A percentile compares a stretch with the other conserved stretches of the same genome.
phyloP scores from a whole-genome alignment of 2,888 invertebrate genomes.

The Bellardia pandia region DNA sequence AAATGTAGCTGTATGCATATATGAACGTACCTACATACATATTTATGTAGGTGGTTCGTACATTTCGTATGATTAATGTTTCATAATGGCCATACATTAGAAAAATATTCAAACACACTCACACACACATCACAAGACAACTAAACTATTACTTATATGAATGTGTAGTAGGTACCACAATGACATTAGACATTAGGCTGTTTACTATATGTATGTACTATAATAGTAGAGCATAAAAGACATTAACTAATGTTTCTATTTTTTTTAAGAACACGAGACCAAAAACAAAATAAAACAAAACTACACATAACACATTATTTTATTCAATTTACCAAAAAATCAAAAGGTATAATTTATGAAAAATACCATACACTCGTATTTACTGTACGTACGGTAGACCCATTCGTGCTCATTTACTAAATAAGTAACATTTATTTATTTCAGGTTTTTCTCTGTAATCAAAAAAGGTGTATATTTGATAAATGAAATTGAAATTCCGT shows the following conservation, averaged over 20 bases:
- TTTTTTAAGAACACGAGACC: neutral
- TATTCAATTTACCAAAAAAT: conserved; percentile 72
- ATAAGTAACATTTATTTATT: conserved; percentile 49
- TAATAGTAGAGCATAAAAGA: conserved; percentile 55
- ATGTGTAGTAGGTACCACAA: neutral
- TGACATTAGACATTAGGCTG: conserved; percentile 53
- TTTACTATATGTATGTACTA: neutral
- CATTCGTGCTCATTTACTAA: conserved; percentile 21
- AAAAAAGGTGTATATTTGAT: conserved; percentile 68
- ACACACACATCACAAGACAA: neutral
- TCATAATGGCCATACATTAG: conserved; percentile 62
- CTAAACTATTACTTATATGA: neutral
- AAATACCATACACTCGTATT: conserved; percentile 38
- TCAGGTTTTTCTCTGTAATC: conserved; percentile 31
- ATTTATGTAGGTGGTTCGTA: conserved; percentile 53
- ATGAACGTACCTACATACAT: neutral
- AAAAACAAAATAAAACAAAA: neutral
- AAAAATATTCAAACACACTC: neutral
- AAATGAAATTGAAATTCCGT: conserved; percentile 63
- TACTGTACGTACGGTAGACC: no score
- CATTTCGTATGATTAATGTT: conserved; percentile 69
- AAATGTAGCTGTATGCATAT: conserved; percentile 24
- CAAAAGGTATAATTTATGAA: conserved; percentile 72
- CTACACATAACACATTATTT: conserved; percentile 58
- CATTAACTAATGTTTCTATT: conserved; percentile 70